A percentile compares a stretch with the other conserved stretches of the same genome.
Conservation (phyloP, 2,888 invertebrate genomes). For the Mythimna ferrago region DNA sequence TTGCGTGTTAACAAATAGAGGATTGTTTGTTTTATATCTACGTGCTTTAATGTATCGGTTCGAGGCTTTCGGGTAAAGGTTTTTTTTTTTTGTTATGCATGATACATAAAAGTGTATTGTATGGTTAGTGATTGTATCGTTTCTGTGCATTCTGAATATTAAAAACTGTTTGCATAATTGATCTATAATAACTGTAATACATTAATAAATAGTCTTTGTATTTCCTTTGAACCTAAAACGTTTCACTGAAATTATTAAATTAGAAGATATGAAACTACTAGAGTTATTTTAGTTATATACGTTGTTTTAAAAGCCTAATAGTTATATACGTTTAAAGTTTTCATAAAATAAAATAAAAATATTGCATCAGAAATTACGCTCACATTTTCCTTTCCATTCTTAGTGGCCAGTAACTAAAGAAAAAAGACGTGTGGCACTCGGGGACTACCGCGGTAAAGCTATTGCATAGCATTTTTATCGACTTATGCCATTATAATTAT, state of each 20-base stretch:
- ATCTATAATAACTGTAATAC: background rate
- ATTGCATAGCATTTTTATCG: too few relatives aligned
- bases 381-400: conserved; percentile 1
- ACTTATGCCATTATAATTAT: too few relatives aligned
- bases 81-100: conserved; percentile 16
- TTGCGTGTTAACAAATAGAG: conserved; percentile 84
- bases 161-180: background rate
- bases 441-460: too few relatives aligned
- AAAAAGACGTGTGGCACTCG: too few relatives aligned
- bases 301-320: too few relatives aligned
- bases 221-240: background rate
- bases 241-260: background rate
- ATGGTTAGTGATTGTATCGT: background rate
- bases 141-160: background rate
- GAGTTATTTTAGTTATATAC: too few relatives aligned
- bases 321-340: too few relatives aligned
- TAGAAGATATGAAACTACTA: too few relatives aligned
- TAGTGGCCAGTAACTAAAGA: conserved; percentile 16
- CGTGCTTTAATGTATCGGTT: conserved; percentile 64
- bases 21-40: conserved; percentile 69
- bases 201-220: too few relatives aligned
- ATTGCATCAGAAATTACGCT: too few relatives aligned
- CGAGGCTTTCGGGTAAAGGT: conserved; percentile 39
- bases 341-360: too few relatives aligned
- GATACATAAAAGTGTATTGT: conserved; percentile 14